Conservation (phyloP, 2,888 invertebrate species). For the Adelognathus sp. region DNA sequence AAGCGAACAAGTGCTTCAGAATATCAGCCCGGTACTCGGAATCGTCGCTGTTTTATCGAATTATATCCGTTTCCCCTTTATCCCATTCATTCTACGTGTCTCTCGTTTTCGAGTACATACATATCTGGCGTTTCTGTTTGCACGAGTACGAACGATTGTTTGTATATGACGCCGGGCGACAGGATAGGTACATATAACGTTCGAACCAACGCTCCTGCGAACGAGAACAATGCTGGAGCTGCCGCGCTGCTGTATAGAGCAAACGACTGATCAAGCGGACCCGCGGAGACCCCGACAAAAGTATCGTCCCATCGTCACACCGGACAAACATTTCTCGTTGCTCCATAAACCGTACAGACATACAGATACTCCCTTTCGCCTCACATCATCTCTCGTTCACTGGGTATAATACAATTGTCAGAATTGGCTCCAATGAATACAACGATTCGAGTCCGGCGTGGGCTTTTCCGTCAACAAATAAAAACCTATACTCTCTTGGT, state of each 20-base stretch:
- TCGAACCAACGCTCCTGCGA: background rate
- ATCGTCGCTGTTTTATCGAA: slow-evolving; percentile 16
- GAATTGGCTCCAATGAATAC: slow-evolving; percentile 23
- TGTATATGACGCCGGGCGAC: background rate
- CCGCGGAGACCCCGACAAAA: slow-evolving; percentile 19
- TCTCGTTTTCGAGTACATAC: background rate
- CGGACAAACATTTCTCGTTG: slow-evolving; percentile 36
- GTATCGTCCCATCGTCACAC: slow-evolving; percentile 38
- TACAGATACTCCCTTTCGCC: background rate
- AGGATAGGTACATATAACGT: too few species aligned
- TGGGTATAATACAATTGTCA: background rate
- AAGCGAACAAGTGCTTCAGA: too few species aligned
- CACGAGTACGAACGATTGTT: background rate
- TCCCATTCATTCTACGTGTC: background rate
- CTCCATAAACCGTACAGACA: background rate
- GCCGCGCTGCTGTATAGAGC: background rate
- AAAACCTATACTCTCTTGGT: background rate
- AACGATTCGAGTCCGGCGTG: background rate
- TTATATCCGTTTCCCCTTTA: slow-evolving; percentile 11
- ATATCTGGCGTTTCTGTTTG: background rate
- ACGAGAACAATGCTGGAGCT: slow-evolving; percentile 49
- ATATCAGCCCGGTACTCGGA: too few species aligned
- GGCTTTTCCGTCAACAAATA: background rate
- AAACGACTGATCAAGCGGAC: slow-evolving; percentile 46
- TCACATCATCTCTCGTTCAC: background rate